Conservation (phyloP, 2,888 invertebrate genomes). For the Coelopa pilipes region DNA sequence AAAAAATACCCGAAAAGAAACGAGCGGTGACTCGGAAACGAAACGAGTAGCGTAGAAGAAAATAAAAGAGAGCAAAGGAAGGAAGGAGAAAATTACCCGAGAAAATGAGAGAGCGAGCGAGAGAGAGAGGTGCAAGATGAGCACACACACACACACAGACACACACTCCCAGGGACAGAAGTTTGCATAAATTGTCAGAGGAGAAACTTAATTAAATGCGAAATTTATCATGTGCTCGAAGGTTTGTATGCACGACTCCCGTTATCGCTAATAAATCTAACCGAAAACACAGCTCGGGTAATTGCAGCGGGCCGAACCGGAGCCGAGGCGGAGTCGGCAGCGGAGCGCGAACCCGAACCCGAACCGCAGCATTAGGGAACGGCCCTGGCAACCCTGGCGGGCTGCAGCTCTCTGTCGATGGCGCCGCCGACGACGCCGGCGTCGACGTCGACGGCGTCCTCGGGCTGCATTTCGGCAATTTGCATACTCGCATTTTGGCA, state of each 20-base stretch:
- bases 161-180: not conserved
- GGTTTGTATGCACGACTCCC: not conserved
- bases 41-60: too few relatives aligned
- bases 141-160: too few relatives aligned
- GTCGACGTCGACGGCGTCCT: not conserved
- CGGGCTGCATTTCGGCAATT: slow-evolving; percentile 15
- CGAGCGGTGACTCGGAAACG: not conserved
- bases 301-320: not conserved
- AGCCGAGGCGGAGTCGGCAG: not conserved
- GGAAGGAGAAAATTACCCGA: too few relatives aligned
- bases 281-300: not conserved
- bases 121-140: too few relatives aligned
- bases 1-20: not conserved
- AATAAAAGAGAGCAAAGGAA: too few relatives aligned
- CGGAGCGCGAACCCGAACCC: not conserved
- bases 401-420: not conserved
- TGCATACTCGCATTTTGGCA: slow-evolving; percentile 12
- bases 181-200: not conserved
- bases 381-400: not conserved
- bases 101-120: too few relatives aligned
- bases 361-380: not conserved
- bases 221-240: not conserved
- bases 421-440: not conserved
- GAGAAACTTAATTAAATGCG: slow-evolving; percentile 8
- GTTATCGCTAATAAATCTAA: slow-evolving; percentile 8